Evolutionary conservation across 2,113 vertebrate genomes (phyloP), one percentile per base, ranked within the genome.

Genomic region (Varanus komodoensis): DNA sequence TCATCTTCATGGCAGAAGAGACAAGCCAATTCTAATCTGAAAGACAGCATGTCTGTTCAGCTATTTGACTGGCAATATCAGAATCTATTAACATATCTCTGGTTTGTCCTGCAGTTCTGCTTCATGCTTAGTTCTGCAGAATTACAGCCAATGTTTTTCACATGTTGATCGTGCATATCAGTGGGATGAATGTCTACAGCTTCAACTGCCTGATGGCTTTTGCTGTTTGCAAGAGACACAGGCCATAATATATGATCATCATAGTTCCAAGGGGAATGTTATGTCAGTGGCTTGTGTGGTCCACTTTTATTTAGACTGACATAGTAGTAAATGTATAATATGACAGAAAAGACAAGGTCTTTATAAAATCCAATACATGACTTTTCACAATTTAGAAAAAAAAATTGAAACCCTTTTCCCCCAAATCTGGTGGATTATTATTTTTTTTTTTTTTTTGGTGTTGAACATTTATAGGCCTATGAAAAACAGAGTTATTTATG

Each of bases 301-400:
- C 52, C 50, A 82, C 38, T 23, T 29, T 82, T 89, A 74, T 86
- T 86, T 75, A 74, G 71, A 11, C 3, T 32, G 67, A 64, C 52
- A 44, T 75, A 83, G 21, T 75, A 77, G 27, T 75, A 57, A 83
- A 75, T 83, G n/a, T 74, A 77, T 50, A 73, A 91, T 90, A 77
- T 86, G 88, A 93, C 11, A 75, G 15, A 52, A 86, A 80, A 73
- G 84, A 87, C 54, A 1, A 0, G 23, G 88, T n/a, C 88, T 91
- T 85, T 95, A 92, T 86, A 84, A 84, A 88, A 82, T 81, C 0
- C 74, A 89, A 93, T 32, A 44, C 0, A 21, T 89, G 68, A 86
- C 82, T 84, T 84, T 32, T 57, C 80, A 93, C 93, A 92, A 88
- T 88, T 89, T 86, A 91, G 92, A 85, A 67, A 91, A 78, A 44